phyloP scores from a whole-genome alignment of 2,797 vertebrate genomes.

The Anomalospiza imberbis region DNA sequence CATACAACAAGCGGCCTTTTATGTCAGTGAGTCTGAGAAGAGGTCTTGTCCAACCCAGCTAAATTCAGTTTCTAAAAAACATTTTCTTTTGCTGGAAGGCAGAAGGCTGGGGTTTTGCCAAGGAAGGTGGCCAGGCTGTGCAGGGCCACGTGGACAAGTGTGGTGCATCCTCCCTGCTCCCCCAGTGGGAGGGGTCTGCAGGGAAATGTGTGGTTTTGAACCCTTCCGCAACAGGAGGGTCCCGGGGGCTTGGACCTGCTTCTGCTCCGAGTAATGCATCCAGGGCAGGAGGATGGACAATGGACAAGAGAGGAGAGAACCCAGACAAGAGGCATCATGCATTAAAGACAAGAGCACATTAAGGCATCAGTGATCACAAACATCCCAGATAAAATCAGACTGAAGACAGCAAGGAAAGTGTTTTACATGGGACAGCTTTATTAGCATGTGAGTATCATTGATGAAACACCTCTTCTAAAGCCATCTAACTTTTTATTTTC shows the following conservation, averaged over 20 bases:
- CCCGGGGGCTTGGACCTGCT: rapidly evolving
- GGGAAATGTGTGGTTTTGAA: rapidly evolving
- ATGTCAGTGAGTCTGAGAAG: neutral
- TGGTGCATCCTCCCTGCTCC: rapidly evolving
- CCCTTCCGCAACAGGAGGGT: rapidly evolving
- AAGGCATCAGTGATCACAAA: neutral
- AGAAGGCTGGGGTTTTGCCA: neutral
- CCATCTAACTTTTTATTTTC: neutral
- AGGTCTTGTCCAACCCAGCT: neutral
- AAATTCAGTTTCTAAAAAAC: slow-evolving; percentile 15
- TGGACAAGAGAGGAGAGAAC: neutral
- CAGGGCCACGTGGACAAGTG: rapidly evolving
- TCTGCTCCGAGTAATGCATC: rapidly evolving
- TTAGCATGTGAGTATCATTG: neutral
- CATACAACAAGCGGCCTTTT: neutral
- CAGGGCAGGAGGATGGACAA: neutral
- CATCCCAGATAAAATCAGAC: neutral
- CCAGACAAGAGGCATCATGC: neutral
- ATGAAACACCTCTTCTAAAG: neutral
- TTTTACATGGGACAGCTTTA: neutral
- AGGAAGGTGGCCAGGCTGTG: neutral
- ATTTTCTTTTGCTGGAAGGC: slow-evolving; percentile 56
- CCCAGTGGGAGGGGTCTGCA: rapidly evolving
- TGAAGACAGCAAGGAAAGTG: neutral
- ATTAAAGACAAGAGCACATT: neutral